phyloP scores from a whole-genome alignment of 2,113 vertebrate genomes.

The Grammomys dolichurus region DNA sequence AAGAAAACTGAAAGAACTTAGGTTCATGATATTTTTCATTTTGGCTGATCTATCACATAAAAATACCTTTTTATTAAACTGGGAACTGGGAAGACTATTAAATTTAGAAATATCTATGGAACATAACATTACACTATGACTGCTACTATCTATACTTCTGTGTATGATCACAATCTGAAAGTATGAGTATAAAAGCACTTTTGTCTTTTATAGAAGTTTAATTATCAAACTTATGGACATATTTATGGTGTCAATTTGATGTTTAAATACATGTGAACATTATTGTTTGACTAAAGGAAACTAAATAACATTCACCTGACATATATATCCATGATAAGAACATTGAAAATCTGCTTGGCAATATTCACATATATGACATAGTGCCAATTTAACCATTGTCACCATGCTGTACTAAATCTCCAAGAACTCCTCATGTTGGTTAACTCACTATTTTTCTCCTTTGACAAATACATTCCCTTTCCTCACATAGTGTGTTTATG shows the following conservation, averaged over 20 bases:
- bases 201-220: neutral
- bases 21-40: neutral
- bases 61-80: neutral
- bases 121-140: neutral
- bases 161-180: neutral
- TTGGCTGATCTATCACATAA: neutral
- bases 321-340: neutral
- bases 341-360: neutral
- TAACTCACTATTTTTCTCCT: neutral
- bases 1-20: neutral
- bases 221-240: neutral
- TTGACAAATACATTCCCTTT: neutral
- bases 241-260: neutral
- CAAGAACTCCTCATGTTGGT: neutral
- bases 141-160: neutral
- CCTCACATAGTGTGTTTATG: too few relatives aligned
- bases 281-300: neutral
- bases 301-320: neutral
- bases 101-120: neutral
- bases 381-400: neutral
- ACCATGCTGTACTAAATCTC: neutral
- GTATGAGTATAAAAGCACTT: neutral
- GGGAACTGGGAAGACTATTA: neutral
- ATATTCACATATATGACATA: neutral
- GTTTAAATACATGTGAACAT: neutral